Evolutionary conservation across 2,797 vertebrate genomes (phyloP).

Genomic region (Coendou prehensilis): DNA sequence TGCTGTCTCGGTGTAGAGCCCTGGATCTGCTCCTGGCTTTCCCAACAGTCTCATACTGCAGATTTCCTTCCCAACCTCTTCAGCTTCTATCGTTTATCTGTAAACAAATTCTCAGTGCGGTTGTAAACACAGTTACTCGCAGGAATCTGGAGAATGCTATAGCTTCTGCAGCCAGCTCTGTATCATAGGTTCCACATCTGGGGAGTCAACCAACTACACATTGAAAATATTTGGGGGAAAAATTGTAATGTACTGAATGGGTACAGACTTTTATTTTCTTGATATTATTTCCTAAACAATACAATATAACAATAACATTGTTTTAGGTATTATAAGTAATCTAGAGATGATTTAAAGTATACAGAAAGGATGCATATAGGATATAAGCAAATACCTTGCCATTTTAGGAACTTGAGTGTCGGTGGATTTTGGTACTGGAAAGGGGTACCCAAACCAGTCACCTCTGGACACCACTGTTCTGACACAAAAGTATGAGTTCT

Average conservation of each 20-base stretch:
- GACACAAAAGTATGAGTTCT: background rate
- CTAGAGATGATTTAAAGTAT: background rate
- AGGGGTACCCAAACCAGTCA: background rate
- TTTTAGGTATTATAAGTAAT: background rate
- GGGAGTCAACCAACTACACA: background rate
- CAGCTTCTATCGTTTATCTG: background rate
- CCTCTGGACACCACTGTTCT: background rate
- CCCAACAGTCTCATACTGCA: background rate
- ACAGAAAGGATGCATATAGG: background rate
- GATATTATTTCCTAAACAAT: background rate
- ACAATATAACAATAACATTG: background rate
- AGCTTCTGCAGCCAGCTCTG: background rate
- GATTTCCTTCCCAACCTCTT: constrained; percentile 1
- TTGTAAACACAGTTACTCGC: constrained; percentile 39
- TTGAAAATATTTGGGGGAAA: background rate
- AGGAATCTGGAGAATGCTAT: background rate
- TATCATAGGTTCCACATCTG: background rate
- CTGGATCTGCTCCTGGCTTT: background rate
- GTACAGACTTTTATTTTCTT: background rate
- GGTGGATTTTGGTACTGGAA: background rate
- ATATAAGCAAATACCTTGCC: background rate
- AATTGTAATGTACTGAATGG: background rate
- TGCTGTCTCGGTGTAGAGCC: background rate
- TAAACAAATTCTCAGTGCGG: background rate
- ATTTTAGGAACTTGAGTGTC: background rate